Base-by-base conservation (phyloP, 23 tunicate species). In the Oikopleura dioica region DNA sequence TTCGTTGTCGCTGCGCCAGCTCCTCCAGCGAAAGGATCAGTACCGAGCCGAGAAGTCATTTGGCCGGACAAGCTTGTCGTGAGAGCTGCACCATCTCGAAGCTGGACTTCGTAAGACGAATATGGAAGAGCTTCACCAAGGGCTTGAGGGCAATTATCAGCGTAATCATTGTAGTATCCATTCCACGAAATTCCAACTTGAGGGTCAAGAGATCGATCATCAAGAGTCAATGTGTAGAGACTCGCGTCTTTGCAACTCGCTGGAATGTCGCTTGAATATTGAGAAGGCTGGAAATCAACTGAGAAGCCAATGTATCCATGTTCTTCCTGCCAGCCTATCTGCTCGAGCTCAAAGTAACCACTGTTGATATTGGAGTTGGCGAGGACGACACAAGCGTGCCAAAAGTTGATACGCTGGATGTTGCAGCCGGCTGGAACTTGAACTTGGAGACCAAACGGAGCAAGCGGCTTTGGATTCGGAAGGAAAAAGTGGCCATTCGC, bases 381-480 rank as follows among this genome's bases (percentile, higher is more conserved):
- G 4, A 63, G 2, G 5, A 63, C 72, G 2, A 63, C 72, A 63
- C 72, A 63, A 24, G 72, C 72, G 26, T 63, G 72, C 72, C 72
- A 63, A 28, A 63, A 63, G 33, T 63, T 63, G 26, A 63, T 63
- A 23, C 72, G 72, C 33, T 63, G 72, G 33, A 63, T 63, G 26
- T 63, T 63, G 26, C 72, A 63, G 16, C 72, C 72, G 2, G 72
- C 72, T 16, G 72, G 72, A 5, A 63, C 72, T 63, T 63, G 72
- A 63, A 63, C 72, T 63, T 31, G 29, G 33, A 63, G 72, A 2
- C 72, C 72, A 63, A 16, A 28, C 26, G 72, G 72, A 2, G 72
- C 26, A 31, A 63, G 5, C 2, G 72, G 72, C 26, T 63, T 63
- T 28, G 72, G 72, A 63, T 63, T 63, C 26, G 72, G 72, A 12